These are phyloP conservation scores for Cyphomyrus plagiostoma DNA, from an alignment of 2,113 vertebrate species.

Conservation along the genomic window DNA sequence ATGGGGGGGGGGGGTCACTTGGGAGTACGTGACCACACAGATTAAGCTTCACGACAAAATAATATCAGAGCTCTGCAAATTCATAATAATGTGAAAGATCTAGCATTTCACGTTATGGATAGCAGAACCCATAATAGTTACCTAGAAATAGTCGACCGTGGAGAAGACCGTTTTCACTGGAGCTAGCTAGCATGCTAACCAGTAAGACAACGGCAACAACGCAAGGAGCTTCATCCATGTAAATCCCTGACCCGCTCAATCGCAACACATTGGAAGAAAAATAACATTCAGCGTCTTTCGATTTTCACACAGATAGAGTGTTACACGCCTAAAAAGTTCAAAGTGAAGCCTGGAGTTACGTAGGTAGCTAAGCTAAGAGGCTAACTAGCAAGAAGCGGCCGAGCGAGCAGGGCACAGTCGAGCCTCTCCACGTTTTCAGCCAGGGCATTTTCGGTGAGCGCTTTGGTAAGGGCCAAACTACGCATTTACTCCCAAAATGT, in stretches of 20 bases:
- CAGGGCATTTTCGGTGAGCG: not conserved
- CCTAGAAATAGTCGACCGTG: not conserved
- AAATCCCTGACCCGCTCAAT: not conserved
- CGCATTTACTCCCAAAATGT: not conserved
- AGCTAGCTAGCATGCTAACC: not conserved
- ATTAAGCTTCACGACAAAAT: not conserved
- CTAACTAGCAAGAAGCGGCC: slow-evolving; percentile 3
- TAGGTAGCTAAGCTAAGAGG: slow-evolving; percentile 2
- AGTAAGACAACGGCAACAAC: not conserved
- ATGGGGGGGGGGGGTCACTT: not conserved
- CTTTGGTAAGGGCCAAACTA: not conserved
- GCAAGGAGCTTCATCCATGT: not conserved
- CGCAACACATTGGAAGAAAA: not conserved
- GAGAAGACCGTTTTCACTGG: not conserved
- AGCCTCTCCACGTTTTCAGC: not conserved
- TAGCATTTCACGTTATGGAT: not conserved
- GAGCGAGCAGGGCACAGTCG: not conserved
- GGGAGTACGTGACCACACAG: not conserved
- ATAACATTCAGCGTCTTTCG: not conserved
- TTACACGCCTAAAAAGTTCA: not conserved
- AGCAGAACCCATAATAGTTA: not conserved
- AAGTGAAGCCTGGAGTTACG: not conserved
- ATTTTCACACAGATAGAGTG: no score
- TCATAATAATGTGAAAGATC: not conserved
- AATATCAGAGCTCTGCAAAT: not conserved